These are phyloP conservation scores for Rhagoletis pomonella DNA, from an alignment of 1,140 invertebrate species.

Conservation along the genomic window DNA sequence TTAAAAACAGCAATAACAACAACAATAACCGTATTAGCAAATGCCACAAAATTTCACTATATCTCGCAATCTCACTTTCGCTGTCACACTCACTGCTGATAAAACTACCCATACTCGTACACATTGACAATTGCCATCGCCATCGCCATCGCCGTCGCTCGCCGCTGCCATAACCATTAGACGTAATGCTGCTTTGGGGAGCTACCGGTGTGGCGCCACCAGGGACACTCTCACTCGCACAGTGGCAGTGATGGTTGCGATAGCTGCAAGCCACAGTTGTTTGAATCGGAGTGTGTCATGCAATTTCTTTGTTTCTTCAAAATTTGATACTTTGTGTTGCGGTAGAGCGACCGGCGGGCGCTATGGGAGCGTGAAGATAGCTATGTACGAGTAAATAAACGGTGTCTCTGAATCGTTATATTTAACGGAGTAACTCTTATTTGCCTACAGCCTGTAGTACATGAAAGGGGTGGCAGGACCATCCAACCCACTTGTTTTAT, in stretches of 20 bases:
- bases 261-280: not conserved
- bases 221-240: not conserved
- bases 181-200: slow-evolving; percentile 31
- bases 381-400: not conserved
- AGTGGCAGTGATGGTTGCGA: not conserved
- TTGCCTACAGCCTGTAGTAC: not conserved
- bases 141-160: not conserved
- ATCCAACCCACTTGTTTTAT: slow-evolving; percentile 33
- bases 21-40: not conserved
- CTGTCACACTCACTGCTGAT: not conserved
- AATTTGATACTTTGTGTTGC: not conserved
- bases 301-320: slow-evolving; percentile 31
- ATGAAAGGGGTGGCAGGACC: not conserved
- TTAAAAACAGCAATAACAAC: slow-evolving; percentile 46
- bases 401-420: slow-evolving; percentile 17
- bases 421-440: not conserved
- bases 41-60: not conserved
- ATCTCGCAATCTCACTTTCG: not conserved
- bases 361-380: not conserved
- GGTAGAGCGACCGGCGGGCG: no score
- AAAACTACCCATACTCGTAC: not conserved
- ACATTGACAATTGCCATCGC: slow-evolving; percentile 29
- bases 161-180: slow-evolving; percentile 10
- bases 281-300: not conserved
- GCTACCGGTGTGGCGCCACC: slow-evolving; percentile 16